phyloP scores from a whole-genome alignment of 1,140 invertebrate species.

The Diuraphis noxia region DNA sequence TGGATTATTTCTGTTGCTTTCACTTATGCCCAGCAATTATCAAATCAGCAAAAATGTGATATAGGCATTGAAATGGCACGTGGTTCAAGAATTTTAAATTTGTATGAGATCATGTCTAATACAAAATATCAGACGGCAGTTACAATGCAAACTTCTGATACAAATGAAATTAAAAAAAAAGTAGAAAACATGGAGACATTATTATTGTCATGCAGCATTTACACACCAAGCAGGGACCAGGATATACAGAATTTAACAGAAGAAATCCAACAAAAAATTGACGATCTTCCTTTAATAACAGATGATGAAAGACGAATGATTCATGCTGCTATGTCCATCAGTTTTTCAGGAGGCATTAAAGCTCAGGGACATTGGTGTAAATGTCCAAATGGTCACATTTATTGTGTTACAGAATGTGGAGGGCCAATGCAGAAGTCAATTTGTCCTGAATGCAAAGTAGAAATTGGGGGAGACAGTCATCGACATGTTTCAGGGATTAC shows the following conservation, averaged over 20 bases:
- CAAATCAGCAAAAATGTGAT: conserved; percentile 49
- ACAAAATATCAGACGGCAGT: background rate
- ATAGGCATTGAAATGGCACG: conserved; percentile 54
- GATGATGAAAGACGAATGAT: conserved; percentile 58
- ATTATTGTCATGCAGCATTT: background rate
- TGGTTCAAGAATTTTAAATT: background rate
- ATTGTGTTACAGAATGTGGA: conserved; percentile 73
- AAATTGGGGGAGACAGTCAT: conserved; percentile 69
- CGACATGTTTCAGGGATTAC: conserved; percentile 62
- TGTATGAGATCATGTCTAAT: background rate
- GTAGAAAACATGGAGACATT: background rate
- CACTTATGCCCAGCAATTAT: background rate
- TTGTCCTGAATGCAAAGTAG: conserved; percentile 67
- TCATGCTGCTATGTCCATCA: background rate
- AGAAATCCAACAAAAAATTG: conserved; percentile 37
- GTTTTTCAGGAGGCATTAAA: background rate
- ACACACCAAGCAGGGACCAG: background rate
- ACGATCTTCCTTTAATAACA: background rate
- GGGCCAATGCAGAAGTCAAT: conserved; percentile 66
- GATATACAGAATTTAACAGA: conserved; percentile 28
- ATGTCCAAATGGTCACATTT: conserved; percentile 75
- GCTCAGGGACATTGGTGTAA: conserved; percentile 59
- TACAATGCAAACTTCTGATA: background rate
- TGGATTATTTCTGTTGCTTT: conserved; percentile 28
- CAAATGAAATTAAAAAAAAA: background rate